These are phyloP conservation scores for Vipera latastei DNA, from an alignment of 2,797 vertebrate genomes.

Conservation along the genomic window DNA sequence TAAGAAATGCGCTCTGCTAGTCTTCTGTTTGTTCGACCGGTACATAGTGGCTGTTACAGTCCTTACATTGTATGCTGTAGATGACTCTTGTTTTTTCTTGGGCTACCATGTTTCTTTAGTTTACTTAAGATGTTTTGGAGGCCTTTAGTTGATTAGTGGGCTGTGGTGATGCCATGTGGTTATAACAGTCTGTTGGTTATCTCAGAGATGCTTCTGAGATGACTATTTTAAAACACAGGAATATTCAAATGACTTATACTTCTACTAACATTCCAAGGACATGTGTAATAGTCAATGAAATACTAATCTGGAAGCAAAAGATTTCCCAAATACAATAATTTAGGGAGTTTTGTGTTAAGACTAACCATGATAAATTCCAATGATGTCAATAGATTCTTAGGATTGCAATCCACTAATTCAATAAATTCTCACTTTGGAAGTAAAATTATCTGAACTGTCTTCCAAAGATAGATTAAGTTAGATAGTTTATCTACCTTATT, in stretches of 20 bases:
- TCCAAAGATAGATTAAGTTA: neutral
- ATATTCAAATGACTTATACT: neutral
- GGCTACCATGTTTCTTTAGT: neutral
- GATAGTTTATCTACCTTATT: neutral
- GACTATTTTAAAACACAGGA: neutral
- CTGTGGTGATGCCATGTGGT: neutral
- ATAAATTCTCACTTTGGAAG: neutral
- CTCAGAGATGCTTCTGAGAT: neutral
- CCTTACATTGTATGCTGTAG: neutral
- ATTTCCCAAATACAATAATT: neutral
- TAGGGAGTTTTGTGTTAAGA: neutral
- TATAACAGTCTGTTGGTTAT: neutral
- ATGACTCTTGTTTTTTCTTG: neutral
- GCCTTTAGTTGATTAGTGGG: neutral
- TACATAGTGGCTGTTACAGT: neutral
- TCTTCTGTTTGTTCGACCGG: neutral
- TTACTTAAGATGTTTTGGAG: neutral
- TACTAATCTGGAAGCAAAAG: neutral
- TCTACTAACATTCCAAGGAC: conserved; percentile 1
- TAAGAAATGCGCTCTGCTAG: neutral
- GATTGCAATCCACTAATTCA: neutral
- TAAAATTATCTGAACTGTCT: neutral
- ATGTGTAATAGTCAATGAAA: neutral
- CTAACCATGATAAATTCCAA: conserved; percentile 14
- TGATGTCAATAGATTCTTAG: neutral